Evolutionary conservation across 2,888 invertebrate species (phyloP).

Genomic region (Trileptium ribeirensis): DNA sequence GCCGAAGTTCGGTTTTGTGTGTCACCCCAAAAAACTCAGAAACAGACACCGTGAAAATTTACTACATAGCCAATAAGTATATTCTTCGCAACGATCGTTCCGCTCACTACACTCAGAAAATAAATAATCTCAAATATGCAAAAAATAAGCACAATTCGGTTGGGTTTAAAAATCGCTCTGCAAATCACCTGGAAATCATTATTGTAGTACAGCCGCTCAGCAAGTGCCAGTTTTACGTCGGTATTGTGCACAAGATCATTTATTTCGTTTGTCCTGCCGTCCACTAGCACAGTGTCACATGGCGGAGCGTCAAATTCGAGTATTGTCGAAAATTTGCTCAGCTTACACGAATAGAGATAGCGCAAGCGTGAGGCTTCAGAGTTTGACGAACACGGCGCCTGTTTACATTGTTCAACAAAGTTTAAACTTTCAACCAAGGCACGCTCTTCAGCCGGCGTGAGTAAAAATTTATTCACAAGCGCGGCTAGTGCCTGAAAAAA

Average conservation of each 20-base stretch:
- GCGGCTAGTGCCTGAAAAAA: not conserved
- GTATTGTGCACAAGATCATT: not conserved
- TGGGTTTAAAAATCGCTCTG: too few relatives aligned
- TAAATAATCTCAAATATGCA: too few relatives aligned
- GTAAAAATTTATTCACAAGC: not conserved
- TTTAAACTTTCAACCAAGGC: not conserved
- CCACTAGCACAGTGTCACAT: too few relatives aligned
- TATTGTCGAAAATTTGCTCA: not conserved
- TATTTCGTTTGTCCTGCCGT: too few relatives aligned
- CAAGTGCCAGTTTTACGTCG: not conserved
- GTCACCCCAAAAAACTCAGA: too few relatives aligned
- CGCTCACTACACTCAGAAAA: too few relatives aligned
- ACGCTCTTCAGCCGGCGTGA: not conserved
- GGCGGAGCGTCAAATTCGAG: not conserved
- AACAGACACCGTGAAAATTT: too few relatives aligned
- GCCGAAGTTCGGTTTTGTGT: too few relatives aligned
- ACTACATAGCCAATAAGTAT: too few relatives aligned
- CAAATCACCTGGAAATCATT: not conserved
- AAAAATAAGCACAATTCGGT: too few relatives aligned
- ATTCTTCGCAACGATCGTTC: too few relatives aligned
- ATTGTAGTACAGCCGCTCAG: slow-evolving; percentile 13
- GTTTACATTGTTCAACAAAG: too few relatives aligned
- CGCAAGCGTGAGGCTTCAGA: not conserved
- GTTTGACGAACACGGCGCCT: slow-evolving; percentile 12
- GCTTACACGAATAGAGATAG: not conserved